Evolutionary conservation across 2,797 vertebrate genomes (phyloP).

Genomic region (Sitta carolinensis): DNA sequence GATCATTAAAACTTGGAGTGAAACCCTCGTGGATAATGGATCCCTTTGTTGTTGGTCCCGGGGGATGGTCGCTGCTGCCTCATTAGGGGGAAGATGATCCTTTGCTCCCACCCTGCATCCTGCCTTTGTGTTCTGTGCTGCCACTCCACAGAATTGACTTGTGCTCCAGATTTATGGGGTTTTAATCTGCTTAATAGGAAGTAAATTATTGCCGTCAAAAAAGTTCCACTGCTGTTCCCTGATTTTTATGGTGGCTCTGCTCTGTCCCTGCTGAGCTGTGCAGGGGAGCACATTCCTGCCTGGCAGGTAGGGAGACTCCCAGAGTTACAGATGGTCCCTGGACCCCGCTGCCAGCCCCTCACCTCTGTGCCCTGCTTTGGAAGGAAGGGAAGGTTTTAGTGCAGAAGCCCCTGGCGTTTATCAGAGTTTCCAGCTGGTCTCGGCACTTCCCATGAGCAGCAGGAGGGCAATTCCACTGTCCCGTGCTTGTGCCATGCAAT

Average conservation of each 20-base stretch:
- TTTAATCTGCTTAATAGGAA: not conserved
- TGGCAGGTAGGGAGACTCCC: not conserved
- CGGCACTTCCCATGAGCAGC: not conserved
- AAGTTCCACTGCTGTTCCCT: not conserved
- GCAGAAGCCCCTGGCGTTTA: not conserved
- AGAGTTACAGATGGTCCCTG: not conserved
- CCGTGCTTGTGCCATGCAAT: not conserved
- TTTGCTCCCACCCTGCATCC: not conserved
- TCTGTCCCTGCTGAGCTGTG: rapidly evolving
- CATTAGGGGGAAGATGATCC: not conserved
- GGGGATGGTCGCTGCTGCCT: not conserved
- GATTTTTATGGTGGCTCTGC: not conserved
- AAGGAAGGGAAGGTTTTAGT: not conserved
- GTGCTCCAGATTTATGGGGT: not conserved
- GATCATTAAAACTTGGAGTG: not conserved
- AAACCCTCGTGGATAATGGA: not conserved
- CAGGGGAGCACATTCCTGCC: not conserved
- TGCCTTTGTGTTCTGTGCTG: not conserved
- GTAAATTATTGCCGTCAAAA: not conserved
- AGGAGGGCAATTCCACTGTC: not conserved
- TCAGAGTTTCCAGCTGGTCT: not conserved
- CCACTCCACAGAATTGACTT: not conserved
- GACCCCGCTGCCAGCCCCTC: not conserved
- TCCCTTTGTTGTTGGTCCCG: not conserved
- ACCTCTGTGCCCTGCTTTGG: not conserved